Percentiles rank a stretch among this genome's conserved stretches.
These are phyloP conservation scores for Lasioglossum leucozonium DNA, from an alignment of 2,888 invertebrate genomes.

Conservation along the genomic window DNA sequence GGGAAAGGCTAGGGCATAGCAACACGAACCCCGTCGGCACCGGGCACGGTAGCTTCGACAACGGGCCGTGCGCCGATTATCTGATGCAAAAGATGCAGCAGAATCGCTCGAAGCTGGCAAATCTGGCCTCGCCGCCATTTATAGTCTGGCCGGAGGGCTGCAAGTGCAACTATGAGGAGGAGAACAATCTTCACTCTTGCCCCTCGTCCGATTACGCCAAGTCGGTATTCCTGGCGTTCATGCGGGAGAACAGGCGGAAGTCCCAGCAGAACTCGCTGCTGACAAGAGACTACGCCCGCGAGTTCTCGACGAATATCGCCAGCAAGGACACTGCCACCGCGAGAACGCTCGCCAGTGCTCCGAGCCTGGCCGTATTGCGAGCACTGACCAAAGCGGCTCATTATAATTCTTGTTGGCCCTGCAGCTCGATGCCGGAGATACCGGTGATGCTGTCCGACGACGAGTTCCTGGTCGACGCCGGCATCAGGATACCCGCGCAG, in stretches of 20 bases:
- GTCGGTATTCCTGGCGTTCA: slow-evolving; percentile 73
- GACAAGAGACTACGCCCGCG: slow-evolving; percentile 68
- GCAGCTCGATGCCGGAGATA: slow-evolving; percentile 83
- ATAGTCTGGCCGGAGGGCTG: slow-evolving; percentile 50
- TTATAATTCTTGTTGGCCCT: slow-evolving; percentile 83
- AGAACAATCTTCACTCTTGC: slow-evolving; percentile 49
- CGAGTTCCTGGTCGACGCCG: slow-evolving; percentile 83
- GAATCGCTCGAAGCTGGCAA: slow-evolving; percentile 74
- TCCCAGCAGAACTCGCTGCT: slow-evolving; percentile 73
- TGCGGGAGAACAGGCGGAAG: slow-evolving; percentile 74
- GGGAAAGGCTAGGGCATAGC: slow-evolving; percentile 77
- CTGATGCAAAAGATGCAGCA: slow-evolving; percentile 65
- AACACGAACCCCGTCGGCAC: slow-evolving; percentile 73
- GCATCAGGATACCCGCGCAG: slow-evolving; percentile 81
- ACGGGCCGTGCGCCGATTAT: slow-evolving; percentile 72
- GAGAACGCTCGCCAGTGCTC: slow-evolving; percentile 56
- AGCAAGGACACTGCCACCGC: slow-evolving; percentile 60
- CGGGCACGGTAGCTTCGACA: slow-evolving; percentile 73
- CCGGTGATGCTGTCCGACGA: slow-evolving; percentile 81
- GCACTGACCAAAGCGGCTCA: slow-evolving; percentile 75
- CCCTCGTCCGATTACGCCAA: slow-evolving; percentile 71
- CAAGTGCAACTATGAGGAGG: slow-evolving; percentile 59
- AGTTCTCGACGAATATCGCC: slow-evolving; percentile 69
- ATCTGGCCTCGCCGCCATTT: slow-evolving; percentile 63
- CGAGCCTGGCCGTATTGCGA: slow-evolving; percentile 71